Evolutionary conservation across 2,113 vertebrate genomes (phyloP), one percentile per base, ranked within the genome.

Genomic region (Seriola rivoliana): DNA sequence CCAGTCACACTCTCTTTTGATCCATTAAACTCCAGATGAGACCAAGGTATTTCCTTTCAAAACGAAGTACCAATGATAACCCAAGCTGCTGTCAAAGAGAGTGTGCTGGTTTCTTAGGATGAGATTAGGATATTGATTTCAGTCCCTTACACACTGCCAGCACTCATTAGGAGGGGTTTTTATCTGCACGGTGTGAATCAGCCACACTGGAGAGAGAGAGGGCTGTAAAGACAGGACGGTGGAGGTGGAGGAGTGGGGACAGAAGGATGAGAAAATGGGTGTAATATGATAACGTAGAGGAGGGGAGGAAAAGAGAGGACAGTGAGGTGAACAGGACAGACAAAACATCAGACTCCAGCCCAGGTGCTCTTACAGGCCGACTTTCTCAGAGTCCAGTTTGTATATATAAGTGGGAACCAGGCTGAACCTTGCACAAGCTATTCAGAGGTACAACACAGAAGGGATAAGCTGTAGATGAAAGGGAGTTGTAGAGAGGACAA

Each of bases 121-220:
- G 70, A 80, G 63, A 82, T 78, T 63, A 82, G 75, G 84, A 72
- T 88, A 88, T 87, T 84, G 82, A 85, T 84, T 89, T 86, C 89
- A 89, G 65, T 75, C 50, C 74, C 4, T 2, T 52, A 55, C 60
- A 65, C 78, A 55, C 58, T 75, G 75, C 60, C 73, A 87, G 87
- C 78, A 69, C 71, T 90, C 80, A 86, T 72, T 78, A 60, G 29
- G 23, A 71, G n/a, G 6, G 16, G 1, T 34, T 81, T 85, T 75
- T 80, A 90, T 88, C 80, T 82, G n/a, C 54, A 55, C 10, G 21
- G 71, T 68, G 72, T 79, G 83, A 86, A 73, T 68, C 62, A 57
- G 42, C 69, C 44, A 54, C 78, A 75, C 14, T 63, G 58, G 64
- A 74, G 65, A 82, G 68, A 82, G 64, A 74, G 65, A 82, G 67